phyloP scores from a whole-genome alignment of 2,888 invertebrate genomes.

The Diarsia brunnea region DNA sequence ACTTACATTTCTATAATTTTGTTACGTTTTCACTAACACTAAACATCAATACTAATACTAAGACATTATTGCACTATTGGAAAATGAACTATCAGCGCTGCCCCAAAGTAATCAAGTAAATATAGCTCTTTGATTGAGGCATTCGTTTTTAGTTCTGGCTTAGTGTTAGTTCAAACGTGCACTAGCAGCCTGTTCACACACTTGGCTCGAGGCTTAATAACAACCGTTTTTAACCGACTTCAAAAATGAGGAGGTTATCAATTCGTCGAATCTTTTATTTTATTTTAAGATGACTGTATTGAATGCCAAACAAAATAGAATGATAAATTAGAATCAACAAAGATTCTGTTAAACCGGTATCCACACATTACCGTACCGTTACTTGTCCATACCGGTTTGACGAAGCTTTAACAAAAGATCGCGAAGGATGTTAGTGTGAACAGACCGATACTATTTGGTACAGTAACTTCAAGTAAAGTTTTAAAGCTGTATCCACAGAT shows the following conservation, averaged over 20 bases:
- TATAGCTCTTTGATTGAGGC: background rate
- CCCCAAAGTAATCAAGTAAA: background rate
- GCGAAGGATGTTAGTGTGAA: background rate
- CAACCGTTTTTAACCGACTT: background rate
- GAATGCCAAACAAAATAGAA: background rate
- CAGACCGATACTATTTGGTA: background rate
- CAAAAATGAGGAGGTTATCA: too few relatives aligned
- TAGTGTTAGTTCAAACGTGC: background rate
- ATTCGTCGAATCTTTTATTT: too few relatives aligned
- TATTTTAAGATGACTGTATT: background rate
- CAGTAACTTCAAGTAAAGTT: constrained; percentile 14
- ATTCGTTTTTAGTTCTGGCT: background rate
- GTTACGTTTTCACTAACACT: background rate
- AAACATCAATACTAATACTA: background rate
- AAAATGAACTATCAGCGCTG: background rate
- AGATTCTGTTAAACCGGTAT: background rate
- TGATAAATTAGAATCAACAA: background rate
- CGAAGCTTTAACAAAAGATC: background rate
- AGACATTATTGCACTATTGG: background rate
- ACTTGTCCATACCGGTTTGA: background rate
- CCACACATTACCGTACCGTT: background rate
- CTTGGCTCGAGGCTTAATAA: background rate
- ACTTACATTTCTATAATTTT: constrained; percentile 14
- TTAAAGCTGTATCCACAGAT: too few relatives aligned
- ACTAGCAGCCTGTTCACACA: constrained; percentile 13